Base-by-base conservation (phyloP, 2,888 invertebrate species). In the Scrobipalpa costella region DNA sequence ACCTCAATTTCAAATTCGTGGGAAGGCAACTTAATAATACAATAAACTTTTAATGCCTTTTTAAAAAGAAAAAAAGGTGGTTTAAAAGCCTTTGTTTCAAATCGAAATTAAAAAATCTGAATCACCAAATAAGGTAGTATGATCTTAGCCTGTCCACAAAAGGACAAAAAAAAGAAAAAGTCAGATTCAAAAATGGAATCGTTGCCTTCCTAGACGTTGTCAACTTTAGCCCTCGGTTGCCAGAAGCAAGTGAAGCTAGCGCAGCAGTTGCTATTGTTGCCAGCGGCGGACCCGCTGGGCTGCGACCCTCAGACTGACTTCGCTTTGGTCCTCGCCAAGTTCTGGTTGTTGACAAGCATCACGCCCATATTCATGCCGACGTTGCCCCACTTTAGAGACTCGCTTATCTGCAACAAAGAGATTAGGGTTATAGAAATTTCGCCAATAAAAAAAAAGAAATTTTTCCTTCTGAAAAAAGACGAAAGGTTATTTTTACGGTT, bases 311-410 rank as follows among this genome's bases (percentile, higher is more conserved):
- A 91, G 78, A 91, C 90, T 38, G 91, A 91, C 71, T 87, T 88
- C 34, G 86, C 90, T 73, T 90, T 91, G 68, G 84, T 80, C 66
- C 86, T 72, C 64, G 79, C 77, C 71, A 86, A 80, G 62, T 66
- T 71, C 58, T 75, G 73, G 75, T 73, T 85, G 83, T 90, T 93
- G 72, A 94, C 91, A 69, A 94, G 90, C 85, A 94, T 87, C 71
- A 94, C 93, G 73, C 94, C 94, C 84, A 94, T 94, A 79, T 93
- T 94, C 92, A 94, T 93, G 78, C 94, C 94, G 76, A 94, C 92
- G 84, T 93, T 94, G 77, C 94, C 94, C 94, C 94, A 94, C 86
- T 94, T 94, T 70, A 94, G 92, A 79, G 94, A 94, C 88, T 94
- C 94, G 83, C 94, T 94, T 86, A 94, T 93, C 94, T 94, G 92